phyloP scores from a whole-genome alignment of 2,888 invertebrate genomes.

The Cantharis rufa region DNA sequence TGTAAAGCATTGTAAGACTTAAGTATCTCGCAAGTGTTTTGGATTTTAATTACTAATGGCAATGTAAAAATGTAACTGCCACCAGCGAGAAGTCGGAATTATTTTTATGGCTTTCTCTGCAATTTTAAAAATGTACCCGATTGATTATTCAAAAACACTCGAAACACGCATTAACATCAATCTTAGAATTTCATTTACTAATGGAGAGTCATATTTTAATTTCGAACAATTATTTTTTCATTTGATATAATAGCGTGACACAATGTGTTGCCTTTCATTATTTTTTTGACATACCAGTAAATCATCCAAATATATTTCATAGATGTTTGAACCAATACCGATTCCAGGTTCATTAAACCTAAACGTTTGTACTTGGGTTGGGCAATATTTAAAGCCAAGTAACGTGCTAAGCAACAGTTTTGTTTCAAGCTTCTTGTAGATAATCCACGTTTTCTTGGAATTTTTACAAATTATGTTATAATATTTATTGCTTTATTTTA shows the following conservation, averaged over 20 bases:
- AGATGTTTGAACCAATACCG: neutral
- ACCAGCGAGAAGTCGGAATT: neutral
- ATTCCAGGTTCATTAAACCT: neutral
- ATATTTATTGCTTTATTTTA: too few species aligned
- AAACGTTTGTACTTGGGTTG: too few species aligned
- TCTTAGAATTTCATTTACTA: neutral
- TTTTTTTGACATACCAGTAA: neutral
- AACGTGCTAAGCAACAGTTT: too few species aligned
- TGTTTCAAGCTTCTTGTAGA: too few species aligned
- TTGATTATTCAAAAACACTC: neutral
- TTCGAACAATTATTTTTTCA: neutral
- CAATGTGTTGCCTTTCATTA: neutral
- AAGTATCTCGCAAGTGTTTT: neutral
- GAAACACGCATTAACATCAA: neutral
- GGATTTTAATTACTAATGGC: neutral
- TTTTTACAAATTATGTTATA: too few species aligned
- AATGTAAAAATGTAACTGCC: neutral
- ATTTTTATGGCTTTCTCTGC: neutral
- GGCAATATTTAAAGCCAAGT: too few species aligned
- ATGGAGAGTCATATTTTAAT: neutral
- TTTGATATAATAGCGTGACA: neutral
- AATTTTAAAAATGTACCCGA: neutral
- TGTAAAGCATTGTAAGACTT: neutral
- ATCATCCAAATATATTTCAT: neutral
- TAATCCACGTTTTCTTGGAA: too few species aligned